Evolutionary conservation across 2,113 vertebrate species (phyloP), one percentile per base, ranked within the genome.

Genomic region (Engystomops pustulosus): DNA sequence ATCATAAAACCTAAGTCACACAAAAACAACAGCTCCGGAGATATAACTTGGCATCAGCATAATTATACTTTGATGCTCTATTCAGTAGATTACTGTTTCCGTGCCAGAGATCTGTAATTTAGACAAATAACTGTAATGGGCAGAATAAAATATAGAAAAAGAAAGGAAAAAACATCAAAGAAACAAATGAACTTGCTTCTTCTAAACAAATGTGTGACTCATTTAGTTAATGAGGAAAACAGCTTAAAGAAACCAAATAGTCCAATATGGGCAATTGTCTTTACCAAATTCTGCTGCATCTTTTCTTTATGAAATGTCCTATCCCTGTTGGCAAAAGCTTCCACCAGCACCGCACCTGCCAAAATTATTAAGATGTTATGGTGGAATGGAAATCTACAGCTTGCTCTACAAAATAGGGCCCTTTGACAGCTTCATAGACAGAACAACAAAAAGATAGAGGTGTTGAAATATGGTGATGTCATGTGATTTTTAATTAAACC

Each of bases 1-100:
- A 72, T 72, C 44, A 49, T 47, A 74, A 74, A 38, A 15, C 44
- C 70, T 74, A 25, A 74, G 41, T 74, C 70, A 77, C 20, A 55
- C 18, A 53, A 53, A 49, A 30, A 49, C 18, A 55, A 58, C 20
- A 77, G 74, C 74, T 77, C 58, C 51, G 9, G 44, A 74, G 41
- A 74, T 47, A 27, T 18, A 49, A 74, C 20, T 58, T 77, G 49
- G 51, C 74, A 77, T 58, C 30, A 8, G 30, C 47, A 38, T 34
- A 58, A 77, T 77, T 58, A 77, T 20, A 14, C 47, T 53, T 18
- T 38, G 32, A 77, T 77, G 32, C 7, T 77, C 30, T 38, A 23
- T 5, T 10, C 17, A 58, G 32, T 36, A 55, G 51, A 77, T 58
- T 55, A 58, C n/a, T 41, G 70, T 58, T 77, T 38, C 20, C 20